Evolutionary conservation across 2,797 vertebrate genomes (phyloP).

Genomic region (Myripristis murdjan): DNA sequence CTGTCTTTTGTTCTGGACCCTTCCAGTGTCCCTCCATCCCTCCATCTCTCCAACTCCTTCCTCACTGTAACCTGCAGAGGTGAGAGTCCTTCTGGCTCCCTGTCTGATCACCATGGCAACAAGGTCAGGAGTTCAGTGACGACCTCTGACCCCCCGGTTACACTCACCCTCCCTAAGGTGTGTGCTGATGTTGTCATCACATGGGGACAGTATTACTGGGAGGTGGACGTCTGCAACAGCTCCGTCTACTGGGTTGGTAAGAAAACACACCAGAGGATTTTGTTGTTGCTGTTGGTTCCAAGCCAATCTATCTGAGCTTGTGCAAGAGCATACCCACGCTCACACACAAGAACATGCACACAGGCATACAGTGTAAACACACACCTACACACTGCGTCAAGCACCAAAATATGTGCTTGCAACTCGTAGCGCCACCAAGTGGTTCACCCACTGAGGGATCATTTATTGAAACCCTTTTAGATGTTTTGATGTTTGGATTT

Average conservation of each 20-base stretch:
- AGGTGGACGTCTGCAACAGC: slow-evolving; percentile 86
- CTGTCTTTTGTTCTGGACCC: slow-evolving; percentile 76
- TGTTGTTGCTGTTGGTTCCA: slow-evolving; percentile 38
- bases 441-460: neutral
- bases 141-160: slow-evolving; percentile 22
- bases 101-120: neutral
- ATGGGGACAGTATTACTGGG: slow-evolving; percentile 84
- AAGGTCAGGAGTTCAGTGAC: neutral
- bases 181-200: slow-evolving; percentile 65
- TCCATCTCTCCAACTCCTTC: slow-evolving; percentile 73
- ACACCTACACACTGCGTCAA: too few relatives aligned
- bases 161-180: slow-evolving; percentile 48
- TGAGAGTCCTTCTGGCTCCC: neutral
- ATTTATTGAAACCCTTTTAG: neutral
- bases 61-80: slow-evolving; percentile 66
- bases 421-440: slow-evolving; percentile 22
- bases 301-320: slow-evolving; percentile 35
- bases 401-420: too few relatives aligned
- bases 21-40: slow-evolving; percentile 49
- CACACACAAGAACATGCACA: too few relatives aligned
- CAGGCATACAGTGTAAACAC: too few relatives aligned
- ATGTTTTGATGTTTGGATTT: neutral
- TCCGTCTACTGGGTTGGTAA: slow-evolving; percentile 80
- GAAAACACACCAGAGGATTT: slow-evolving; percentile 15
- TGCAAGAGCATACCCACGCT: too few relatives aligned